Base-by-base conservation (phyloP, 2,797 vertebrate species). In the Oreochromis mossambicus region DNA sequence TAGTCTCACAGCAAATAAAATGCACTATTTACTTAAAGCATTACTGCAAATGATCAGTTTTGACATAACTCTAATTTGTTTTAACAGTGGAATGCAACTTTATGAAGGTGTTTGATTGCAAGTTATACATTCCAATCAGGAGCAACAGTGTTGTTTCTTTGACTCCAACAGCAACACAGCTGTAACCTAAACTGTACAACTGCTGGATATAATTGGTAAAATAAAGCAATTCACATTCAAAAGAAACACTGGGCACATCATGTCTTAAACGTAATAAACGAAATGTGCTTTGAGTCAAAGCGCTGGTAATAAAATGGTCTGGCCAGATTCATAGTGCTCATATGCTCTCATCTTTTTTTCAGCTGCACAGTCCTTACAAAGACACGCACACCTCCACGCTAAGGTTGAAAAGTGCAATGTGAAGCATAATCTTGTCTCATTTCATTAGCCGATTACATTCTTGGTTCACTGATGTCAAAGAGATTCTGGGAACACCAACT, bases 391-490 rank as follows among this genome's bases (percentile, higher is more conserved):
- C 70, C 34, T 84, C 70, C 43, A 51, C 77, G 19, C 70, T 43
- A 13, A 89, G 75, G 82, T 87, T 89, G 66, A 90, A 88, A 94
- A 92, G 83, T 92, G 82, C 85, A 88, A 80, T 17, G 56, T 87
- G 78, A 86, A 80, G 90, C 91, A 87, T 78, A 87, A 63, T 88
- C 92, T 91, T 93, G 90, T 95, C 89, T 92, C 77, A 87, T 93
- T 93, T 95, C 92, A 93, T 95, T 93, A 93, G 92, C 76, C 90
- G 90, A 90, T 94, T 91, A 93, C 90, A 87, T 88, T 88, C 86
- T 89, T 84, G 79, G 89, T 92, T 92, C 83, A 84, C 66, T 86
- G 85, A 87, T 93, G 91, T 92, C 87, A 90, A 83, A 90, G 84
- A 79, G 84, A 81, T 95, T 96, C 92, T 94, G 88, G 91, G 91